phyloP scores from a whole-genome alignment of 2,113 vertebrate species.

The Leptobrachium leishanense region DNA sequence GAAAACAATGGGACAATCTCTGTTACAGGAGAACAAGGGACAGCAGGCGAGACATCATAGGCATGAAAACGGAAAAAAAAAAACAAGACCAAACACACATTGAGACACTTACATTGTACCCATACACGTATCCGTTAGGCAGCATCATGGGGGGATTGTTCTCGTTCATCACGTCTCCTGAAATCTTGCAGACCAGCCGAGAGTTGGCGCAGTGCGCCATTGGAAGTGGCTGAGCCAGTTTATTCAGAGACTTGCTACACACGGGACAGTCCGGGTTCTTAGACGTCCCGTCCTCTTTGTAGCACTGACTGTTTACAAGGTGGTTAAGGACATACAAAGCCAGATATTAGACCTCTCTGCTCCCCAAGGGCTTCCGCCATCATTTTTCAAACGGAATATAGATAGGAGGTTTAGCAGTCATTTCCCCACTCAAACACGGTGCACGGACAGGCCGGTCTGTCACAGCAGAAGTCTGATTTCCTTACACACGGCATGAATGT shows the following conservation, averaged over 20 bases:
- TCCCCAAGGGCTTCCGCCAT: no score
- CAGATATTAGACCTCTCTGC: no score
- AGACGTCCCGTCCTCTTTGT: slow-evolving; percentile 96
- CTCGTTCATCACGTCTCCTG: slow-evolving; percentile 98
- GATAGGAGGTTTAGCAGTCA: no score
- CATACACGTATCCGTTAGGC: slow-evolving; percentile 97
- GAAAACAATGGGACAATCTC: no score
- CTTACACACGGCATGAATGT: no score
- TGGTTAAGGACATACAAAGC: slow-evolving; percentile 60
- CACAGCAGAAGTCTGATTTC: no score
- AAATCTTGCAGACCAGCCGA: slow-evolving; percentile 98
- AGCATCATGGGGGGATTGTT: slow-evolving; percentile 99
- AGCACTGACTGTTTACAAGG: slow-evolving; percentile 84
- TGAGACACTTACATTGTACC: slow-evolving; percentile 89
- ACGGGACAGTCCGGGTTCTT: slow-evolving; percentile 98
- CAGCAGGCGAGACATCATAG: no score
- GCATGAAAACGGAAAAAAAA: no score
- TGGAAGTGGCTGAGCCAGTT: slow-evolving; percentile 93
- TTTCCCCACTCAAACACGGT: no score
- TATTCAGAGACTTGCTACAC: slow-evolving; percentile 97
- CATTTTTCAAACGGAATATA: no score
- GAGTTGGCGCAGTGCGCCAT: slow-evolving; percentile 99
- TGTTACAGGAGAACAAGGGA: no score
- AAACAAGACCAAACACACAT: background rate
- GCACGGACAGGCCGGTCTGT: no score